Evolutionary conservation across 2,113 vertebrate species (phyloP).

Genomic region (Ploceus nigricollis): DNA sequence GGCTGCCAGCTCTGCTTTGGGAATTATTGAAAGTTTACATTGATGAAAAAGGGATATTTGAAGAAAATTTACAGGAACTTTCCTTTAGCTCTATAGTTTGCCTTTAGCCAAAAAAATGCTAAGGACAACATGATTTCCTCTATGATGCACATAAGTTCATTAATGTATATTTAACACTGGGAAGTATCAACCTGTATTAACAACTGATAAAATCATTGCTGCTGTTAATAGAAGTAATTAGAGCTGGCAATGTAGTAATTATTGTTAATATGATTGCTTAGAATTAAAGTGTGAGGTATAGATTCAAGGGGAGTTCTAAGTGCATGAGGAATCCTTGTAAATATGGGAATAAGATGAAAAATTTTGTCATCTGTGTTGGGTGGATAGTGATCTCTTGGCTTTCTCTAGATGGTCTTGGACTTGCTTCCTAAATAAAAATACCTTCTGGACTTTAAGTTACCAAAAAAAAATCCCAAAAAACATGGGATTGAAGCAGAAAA

Average conservation of each 20-base stretch:
- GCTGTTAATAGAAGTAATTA: background rate
- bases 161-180: background rate
- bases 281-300: background rate
- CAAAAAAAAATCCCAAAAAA: background rate
- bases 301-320: background rate
- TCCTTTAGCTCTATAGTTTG: background rate
- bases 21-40: slow-evolving; percentile 24
- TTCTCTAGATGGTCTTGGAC: background rate
- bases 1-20: slow-evolving; percentile 25
- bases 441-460: background rate
- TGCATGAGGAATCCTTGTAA: background rate
- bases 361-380: fast-evolving
- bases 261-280: background rate
- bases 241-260: background rate
- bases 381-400: background rate
- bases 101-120: background rate
- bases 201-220: background rate
- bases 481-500: background rate
- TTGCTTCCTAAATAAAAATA: background rate
- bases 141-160: background rate
- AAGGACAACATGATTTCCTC: background rate
- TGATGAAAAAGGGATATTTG: background rate
- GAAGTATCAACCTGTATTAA: background rate
- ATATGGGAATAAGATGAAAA: background rate
- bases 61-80: background rate